phyloP scores from a whole-genome alignment of 2,797 vertebrate genomes.

The Falco cherrug region DNA sequence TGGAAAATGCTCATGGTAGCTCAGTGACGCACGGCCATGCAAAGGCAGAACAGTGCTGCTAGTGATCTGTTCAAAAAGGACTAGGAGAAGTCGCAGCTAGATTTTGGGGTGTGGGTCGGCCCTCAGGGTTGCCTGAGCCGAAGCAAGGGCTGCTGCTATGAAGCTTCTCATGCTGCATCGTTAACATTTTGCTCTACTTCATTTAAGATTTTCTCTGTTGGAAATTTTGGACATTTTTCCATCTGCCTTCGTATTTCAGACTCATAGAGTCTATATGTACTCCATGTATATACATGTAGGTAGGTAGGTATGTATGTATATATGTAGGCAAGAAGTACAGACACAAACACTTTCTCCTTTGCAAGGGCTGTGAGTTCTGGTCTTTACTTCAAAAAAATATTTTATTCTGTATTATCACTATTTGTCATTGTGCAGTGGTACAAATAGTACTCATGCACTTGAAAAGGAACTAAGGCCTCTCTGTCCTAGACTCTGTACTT shows the following conservation, averaged over 20 bases:
- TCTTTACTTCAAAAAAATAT: not conserved
- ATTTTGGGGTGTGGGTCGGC: not conserved
- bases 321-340: not conserved
- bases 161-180: not conserved
- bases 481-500: not conserved
- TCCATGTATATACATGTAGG: no score
- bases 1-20: conserved; percentile 39
- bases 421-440: not conserved
- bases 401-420: not conserved
- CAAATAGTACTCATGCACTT: fast-evolving
- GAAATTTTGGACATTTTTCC: not conserved
- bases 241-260: not conserved
- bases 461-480: not conserved
- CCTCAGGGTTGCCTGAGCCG: not conserved
- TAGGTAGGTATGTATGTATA: no score
- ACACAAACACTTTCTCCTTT: not conserved
- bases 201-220: not conserved
- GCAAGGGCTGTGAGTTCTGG: not conserved
- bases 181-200: not conserved
- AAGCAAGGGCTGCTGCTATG: not conserved
- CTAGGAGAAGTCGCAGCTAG: not conserved
- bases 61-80: not conserved
- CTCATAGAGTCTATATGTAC: not conserved
- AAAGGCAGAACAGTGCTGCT: not conserved
- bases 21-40: conserved; percentile 19